A percentile compares a stretch with the other conserved stretches of the same genome.
Evolutionary conservation across 2,113 vertebrate species (phyloP).

Genomic region (Rhineura floridana): DNA sequence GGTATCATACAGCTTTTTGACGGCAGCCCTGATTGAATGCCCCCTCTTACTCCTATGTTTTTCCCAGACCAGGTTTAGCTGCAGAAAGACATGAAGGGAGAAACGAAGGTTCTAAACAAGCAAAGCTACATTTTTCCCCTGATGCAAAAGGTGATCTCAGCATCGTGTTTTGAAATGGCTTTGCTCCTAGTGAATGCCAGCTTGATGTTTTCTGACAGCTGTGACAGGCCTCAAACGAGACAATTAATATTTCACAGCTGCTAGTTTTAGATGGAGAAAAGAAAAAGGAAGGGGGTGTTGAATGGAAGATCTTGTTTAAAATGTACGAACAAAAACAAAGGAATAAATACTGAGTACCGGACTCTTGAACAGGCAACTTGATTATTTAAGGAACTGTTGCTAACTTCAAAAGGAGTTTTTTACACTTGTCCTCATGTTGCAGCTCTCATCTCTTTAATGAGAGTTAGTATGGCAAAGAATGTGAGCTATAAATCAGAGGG

Average conservation of each 20-base stretch:
- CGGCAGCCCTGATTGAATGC: not conserved
- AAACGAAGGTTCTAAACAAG: slow-evolving; percentile 4
- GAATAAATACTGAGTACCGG: not conserved
- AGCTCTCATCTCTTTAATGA: not conserved
- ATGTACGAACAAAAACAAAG: not conserved
- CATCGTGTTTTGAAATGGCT: slow-evolving; percentile 23
- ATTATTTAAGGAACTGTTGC: not conserved
- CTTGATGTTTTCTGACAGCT: slow-evolving; percentile 41
- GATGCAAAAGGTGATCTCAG: slow-evolving; percentile 11
- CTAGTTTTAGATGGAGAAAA: slow-evolving; percentile 7
- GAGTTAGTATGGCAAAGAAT: not conserved
- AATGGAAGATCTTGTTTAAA: not conserved
- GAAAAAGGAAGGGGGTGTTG: not conserved
- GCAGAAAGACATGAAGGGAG: not conserved
- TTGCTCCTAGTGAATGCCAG: slow-evolving; percentile 25
- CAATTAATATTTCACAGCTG: slow-evolving; percentile 48
- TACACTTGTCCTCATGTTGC: not conserved
- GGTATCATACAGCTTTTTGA: not conserved
- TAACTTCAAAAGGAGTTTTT: not conserved
- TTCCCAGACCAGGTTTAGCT: not conserved
- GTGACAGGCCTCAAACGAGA: slow-evolving; percentile 39
- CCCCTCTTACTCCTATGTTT: not conserved
- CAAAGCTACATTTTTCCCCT: not conserved
- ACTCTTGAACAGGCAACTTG: not conserved
- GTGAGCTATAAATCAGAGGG: not conserved